Evolutionary conservation across 2,113 vertebrate genomes (phyloP), one percentile per base, ranked within the genome.

Genomic region (Spea multiplicata): DNA sequence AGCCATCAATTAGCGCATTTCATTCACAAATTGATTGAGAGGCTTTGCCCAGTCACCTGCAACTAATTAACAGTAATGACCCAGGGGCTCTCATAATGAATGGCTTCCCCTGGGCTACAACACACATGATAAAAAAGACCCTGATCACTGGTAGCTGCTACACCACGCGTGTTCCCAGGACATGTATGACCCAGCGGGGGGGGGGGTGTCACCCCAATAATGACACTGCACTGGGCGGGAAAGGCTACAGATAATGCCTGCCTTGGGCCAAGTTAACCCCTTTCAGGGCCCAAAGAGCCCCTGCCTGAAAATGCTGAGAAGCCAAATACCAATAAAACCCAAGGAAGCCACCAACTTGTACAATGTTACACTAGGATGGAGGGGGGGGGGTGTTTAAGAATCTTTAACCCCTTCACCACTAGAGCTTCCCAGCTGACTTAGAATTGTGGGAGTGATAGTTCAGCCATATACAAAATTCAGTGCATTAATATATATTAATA

Each of bases 21-120:
- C 55, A 77, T 70, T 77, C 66, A 69, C 59, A 70, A 77, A 71
- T 71, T 45, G 48, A 65, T 52, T 71, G 75, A 64, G 57, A 71
- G 59, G 49, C 76, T 61, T 16, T 7, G 68, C 68, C 76, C 67
- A 53, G 71, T 78, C 76, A 78, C 45, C 57, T 64, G 76, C 59
- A 13, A 71, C 59, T 64, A 78, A 78, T 77, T 71, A 77, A 45
- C 66, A 49, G 8, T 70, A 71, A 78, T 65, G 14, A 44, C 48
- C 4, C 9, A 14, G 30, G 75, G 44, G 52, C 44, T 17, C 52
- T 3, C 12, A 14, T 68, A 69, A 76, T 61, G 66, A 77, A 70
- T 62, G 75, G 45, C 66, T 59, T 13, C 45, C 67, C 61, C 16
- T 61, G 52, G 52, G 7, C 12, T 45, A 13, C 4, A 53, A 62